Percentiles rank a stretch among this genome's conserved stretches.
phyloP scores from a whole-genome alignment of 2,797 vertebrate species.

The Podarcis siculus region DNA sequence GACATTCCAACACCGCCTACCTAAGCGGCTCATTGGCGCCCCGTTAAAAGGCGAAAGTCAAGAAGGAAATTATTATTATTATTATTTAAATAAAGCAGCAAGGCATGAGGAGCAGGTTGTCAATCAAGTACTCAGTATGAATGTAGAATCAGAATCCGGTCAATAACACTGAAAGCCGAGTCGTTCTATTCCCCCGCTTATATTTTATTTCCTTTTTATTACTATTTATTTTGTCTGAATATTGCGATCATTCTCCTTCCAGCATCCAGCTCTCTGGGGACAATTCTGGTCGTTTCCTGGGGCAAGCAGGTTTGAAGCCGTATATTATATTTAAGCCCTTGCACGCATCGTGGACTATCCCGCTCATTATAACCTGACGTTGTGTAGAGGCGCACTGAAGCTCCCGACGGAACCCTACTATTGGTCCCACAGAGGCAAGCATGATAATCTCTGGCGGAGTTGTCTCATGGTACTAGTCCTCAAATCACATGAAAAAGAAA shows the following conservation, averaged over 20 bases:
- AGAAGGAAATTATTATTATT: too few relatives aligned
- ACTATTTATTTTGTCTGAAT: not conserved
- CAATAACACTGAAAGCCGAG: too few relatives aligned
- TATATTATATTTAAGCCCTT: not conserved
- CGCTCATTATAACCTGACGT: not conserved
- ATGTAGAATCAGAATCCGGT: not conserved
- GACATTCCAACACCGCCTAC: not conserved
- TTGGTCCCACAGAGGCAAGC: not conserved
- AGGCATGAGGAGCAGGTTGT: conserved; percentile 59
- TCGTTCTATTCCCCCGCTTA: not conserved
- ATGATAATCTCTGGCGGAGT: not conserved
- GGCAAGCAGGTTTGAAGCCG: not conserved
- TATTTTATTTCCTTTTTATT: not conserved
- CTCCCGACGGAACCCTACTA: not conserved
- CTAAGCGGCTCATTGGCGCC: conserved; percentile 46
- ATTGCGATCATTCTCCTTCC: not conserved
- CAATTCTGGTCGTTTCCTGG: not conserved
- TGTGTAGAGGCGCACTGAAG: not conserved
- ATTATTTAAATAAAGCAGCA: not conserved
- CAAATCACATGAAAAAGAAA: not conserved
- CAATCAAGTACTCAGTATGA: conserved; percentile 10
- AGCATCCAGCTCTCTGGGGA: too few relatives aligned
- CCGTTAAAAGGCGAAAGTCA: not conserved
- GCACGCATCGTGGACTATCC: not conserved
- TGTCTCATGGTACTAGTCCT: not conserved